Percentiles rank a stretch among this genome's conserved stretches.
Evolutionary conservation across 2,797 vertebrate species (phyloP).

Genomic region (Rhynchonycteris naso): DNA sequence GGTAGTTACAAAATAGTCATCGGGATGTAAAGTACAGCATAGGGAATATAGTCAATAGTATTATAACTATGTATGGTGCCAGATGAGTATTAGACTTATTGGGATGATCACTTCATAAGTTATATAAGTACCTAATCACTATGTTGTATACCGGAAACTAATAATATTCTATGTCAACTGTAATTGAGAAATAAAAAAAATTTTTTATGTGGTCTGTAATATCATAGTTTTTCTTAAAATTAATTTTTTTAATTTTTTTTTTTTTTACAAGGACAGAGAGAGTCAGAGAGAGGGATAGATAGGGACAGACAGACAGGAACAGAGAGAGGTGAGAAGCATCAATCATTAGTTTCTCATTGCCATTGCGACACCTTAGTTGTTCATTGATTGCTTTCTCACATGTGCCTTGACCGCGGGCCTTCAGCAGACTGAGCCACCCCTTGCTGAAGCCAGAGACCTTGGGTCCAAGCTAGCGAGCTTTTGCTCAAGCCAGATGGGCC

Average conservation of each 20-base stretch:
- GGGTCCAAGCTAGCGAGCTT: too few relatives aligned
- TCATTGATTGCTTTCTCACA: too few relatives aligned
- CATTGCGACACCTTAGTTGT: too few relatives aligned
- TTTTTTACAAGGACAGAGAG: too few relatives aligned
- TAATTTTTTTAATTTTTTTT: background rate
- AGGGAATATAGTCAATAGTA: background rate
- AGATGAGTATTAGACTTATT: background rate
- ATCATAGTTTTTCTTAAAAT: constrained; percentile 23
- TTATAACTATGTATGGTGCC: background rate
- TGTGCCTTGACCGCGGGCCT: too few relatives aligned
- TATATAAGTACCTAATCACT: background rate
- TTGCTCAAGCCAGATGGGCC: too few relatives aligned
- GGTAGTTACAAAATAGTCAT: background rate
- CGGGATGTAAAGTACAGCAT: background rate
- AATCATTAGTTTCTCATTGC: too few relatives aligned
- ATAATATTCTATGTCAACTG: background rate
- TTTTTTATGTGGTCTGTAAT: background rate
- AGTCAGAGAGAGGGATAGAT: too few relatives aligned
- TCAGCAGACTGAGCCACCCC: too few relatives aligned
- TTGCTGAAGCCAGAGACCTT: too few relatives aligned
- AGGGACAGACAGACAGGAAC: too few relatives aligned
- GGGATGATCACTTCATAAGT: background rate
- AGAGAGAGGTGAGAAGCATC: too few relatives aligned
- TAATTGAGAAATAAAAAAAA: background rate
- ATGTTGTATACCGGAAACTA: background rate